Conservation (phyloP, 2,888 invertebrate genomes). For the Agrochola lychnidis region DNA sequence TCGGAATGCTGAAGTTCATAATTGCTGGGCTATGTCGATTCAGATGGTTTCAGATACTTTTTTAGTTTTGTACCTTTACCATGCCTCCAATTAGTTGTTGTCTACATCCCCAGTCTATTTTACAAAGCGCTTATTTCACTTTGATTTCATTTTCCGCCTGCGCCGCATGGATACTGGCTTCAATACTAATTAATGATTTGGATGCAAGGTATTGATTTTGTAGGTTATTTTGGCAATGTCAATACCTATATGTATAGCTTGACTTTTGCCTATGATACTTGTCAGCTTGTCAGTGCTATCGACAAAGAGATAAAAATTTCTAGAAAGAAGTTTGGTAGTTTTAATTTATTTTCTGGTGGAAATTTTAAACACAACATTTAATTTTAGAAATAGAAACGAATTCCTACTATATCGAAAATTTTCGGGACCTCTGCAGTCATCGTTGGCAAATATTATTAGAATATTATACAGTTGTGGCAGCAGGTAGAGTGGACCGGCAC, state of each 20-base stretch:
- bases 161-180: not conserved
- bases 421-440: slow-evolving; percentile 58
- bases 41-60: slow-evolving; percentile 7
- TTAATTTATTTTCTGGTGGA: slow-evolving; percentile 4
- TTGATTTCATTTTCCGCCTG: slow-evolving; percentile 39
- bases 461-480: slow-evolving; percentile 68
- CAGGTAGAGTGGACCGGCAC: slow-evolving; percentile 59
- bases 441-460: slow-evolving; percentile 67
- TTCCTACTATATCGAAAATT: slow-evolving; percentile 19
- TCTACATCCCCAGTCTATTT: slow-evolving; percentile 12
- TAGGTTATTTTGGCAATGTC: slow-evolving; percentile 35
- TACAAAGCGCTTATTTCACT: not conserved
- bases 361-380: slow-evolving; percentile 34
- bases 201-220: slow-evolving; percentile 11
- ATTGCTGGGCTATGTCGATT: slow-evolving; percentile 40
- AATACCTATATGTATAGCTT: not conserved
- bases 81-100: slow-evolving; percentile 18
- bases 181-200: not conserved
- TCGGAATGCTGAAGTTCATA: slow-evolving; percentile 66
- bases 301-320: not conserved
- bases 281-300: not conserved
- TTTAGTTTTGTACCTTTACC: slow-evolving; percentile 5
- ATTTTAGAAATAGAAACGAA: slow-evolving; percentile 32
- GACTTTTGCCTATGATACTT: not conserved
- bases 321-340: slow-evolving; percentile 5